Base-by-base conservation (phyloP, 2,797 vertebrate species). In the Sandelia bainsii region DNA sequence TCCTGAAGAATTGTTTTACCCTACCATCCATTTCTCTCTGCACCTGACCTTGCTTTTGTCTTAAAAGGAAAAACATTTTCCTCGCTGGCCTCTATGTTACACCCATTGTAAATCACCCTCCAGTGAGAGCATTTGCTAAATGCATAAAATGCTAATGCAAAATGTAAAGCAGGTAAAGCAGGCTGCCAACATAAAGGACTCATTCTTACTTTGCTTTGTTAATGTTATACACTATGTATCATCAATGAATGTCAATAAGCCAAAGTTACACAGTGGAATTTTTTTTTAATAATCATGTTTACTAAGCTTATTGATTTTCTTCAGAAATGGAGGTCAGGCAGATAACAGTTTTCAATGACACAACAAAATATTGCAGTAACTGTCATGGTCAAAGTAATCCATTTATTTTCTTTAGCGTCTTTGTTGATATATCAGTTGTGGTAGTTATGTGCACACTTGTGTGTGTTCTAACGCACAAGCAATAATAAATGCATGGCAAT, bases 401-500 rank as follows among this genome's bases (percentile, higher is more conserved):
- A 40, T 68, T 79, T 65, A 27, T 10, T 62, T 48, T 48, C 23
- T 44, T 20, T 42, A 13, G 14, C 12, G 11, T 42, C 12, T 29
- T n/a, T 53, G 60, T 51, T 80, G 62, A 71, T 50, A 62, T 62
- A 42, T 42, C 29, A 4, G 0, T 19, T n/a, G 23, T 68, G 57
- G 62, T 40, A 59, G 29, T 62, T 69, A 8, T 49, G 61, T 2
- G 8, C 68, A 70, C 40, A 42, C 51, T 34, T 53, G 49, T 57
- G 56, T 67, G 46, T 75, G 45, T 79, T 46, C 56, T 72, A 62
- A 44, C n/a, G 69, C n/a, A 22, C 57, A 66, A 56, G 81, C 53
- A 51, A 85, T 77, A 72, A 90, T 87, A 79, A 88, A 92, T 71
- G 82, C 81, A 77, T 75, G 80, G 83, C 70, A 72, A 54, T 13